Conservation (phyloP, 1,140 invertebrate species). For the Drosophila rufa region DNA sequence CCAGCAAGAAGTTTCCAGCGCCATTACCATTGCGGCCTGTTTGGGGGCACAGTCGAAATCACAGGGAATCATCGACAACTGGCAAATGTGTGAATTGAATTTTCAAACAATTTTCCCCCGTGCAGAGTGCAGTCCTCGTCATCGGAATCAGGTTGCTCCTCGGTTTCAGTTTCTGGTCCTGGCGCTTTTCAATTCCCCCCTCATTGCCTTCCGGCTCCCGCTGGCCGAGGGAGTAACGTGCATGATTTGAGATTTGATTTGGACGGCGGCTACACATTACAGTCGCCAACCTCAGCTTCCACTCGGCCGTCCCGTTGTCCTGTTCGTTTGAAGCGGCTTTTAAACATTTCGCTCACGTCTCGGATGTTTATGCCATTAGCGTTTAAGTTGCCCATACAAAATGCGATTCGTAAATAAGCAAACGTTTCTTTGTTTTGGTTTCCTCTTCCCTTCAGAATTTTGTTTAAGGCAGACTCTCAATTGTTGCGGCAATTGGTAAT, state of each 20-base stretch:
- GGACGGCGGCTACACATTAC: conserved; percentile 71
- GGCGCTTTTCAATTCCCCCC: conserved; percentile 36
- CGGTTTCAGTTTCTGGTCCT: conserved; percentile 39
- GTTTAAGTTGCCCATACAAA: conserved; percentile 82
- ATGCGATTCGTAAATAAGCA: conserved; percentile 75
- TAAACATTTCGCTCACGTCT: conserved; percentile 75
- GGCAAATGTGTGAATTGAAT: conserved; percentile 83
- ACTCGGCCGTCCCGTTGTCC: conserved; percentile 29
- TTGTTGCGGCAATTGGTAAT: conserved; percentile 54
- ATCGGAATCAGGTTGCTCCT: conserved; percentile 1
- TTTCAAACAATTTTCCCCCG: conserved; percentile 77
- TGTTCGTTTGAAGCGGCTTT: conserved; percentile 55
- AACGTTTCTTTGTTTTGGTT: conserved; percentile 47
- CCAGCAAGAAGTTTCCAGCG: conserved; percentile 44
- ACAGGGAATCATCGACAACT: conserved; percentile 82
- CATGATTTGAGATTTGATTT: conserved; percentile 84
- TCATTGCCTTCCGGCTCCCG: neutral
- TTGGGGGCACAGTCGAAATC: conserved; percentile 56
- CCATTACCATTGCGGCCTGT: conserved; percentile 36
- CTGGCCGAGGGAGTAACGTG: conserved; percentile 48
- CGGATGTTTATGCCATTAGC: conserved; percentile 83
- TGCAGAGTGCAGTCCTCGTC: conserved; percentile 54
- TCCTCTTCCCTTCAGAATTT: conserved; percentile 2
- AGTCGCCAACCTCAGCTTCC: conserved; percentile 52
- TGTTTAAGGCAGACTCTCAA: neutral